A percentile compares a stretch with the other conserved stretches of the same genome.
phyloP scores from a whole-genome alignment of 2,888 invertebrate species.

The Matsumyia berberina region DNA sequence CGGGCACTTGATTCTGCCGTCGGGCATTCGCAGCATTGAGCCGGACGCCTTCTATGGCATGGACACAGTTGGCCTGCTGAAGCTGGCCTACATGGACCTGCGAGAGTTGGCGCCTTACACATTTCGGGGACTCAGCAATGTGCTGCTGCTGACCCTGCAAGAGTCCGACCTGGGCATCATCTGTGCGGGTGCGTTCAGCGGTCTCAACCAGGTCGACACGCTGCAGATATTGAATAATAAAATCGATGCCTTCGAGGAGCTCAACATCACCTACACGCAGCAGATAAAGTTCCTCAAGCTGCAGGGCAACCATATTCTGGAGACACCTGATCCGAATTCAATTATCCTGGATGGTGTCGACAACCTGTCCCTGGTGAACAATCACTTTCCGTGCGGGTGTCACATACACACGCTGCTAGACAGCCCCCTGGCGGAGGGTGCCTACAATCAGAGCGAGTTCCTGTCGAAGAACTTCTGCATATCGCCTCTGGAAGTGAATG shows the following conservation, averaged over 20 bases:
- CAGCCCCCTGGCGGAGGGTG: conserved; percentile 90
- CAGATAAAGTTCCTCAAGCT: conserved; percentile 89
- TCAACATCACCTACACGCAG: conserved; percentile 89
- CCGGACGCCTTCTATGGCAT: conserved; percentile 92
- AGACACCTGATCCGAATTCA: conserved; percentile 88
- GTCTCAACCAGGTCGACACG: conserved; percentile 89
- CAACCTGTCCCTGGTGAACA: conserved; percentile 89
- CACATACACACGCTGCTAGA: conserved; percentile 91
- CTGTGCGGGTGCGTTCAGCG: conserved; percentile 90
- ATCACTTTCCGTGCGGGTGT: conserved; percentile 95
- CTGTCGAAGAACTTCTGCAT: conserved; percentile 92
- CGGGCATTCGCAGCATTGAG: conserved; percentile 90
- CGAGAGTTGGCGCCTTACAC: conserved; percentile 89
- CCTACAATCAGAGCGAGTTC: conserved; percentile 87
- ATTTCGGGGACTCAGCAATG: conserved; percentile 91
- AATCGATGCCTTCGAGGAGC: conserved; percentile 91
- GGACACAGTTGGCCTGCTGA: conserved; percentile 92
- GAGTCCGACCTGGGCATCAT: conserved; percentile 93
- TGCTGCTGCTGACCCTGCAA: conserved; percentile 90
- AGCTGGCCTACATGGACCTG: conserved; percentile 93
- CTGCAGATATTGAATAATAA: conserved; percentile 93
- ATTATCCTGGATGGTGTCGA: conserved; percentile 90
- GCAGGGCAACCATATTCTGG: conserved; percentile 93
- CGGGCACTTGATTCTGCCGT: conserved; percentile 92
- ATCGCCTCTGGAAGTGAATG: conserved; percentile 93